phyloP scores from a whole-genome alignment of 2,797 vertebrate species.

The Notoglanidium macrostoma region DNA sequence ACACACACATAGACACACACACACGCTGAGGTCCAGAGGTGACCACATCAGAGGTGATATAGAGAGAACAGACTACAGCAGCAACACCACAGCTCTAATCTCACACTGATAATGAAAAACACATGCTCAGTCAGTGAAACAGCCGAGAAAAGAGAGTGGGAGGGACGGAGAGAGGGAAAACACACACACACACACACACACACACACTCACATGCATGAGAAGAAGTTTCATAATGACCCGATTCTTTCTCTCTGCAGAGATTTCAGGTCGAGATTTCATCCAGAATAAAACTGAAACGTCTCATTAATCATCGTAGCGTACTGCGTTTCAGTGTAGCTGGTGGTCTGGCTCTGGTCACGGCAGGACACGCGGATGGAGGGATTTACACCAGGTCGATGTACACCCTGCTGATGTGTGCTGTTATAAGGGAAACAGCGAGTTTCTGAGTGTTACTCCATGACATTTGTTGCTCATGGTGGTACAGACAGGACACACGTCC shows the following conservation, averaged over 20 bases:
- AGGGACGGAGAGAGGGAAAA: constrained; percentile 16
- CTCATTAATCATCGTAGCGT: not conserved
- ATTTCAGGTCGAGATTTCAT: constrained; percentile 11
- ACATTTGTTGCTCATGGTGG: not conserved
- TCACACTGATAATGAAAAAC: constrained; percentile 76
- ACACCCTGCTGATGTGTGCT: not conserved
- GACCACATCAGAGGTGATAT: constrained; percentile 40
- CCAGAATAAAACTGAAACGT: constrained; percentile 26
- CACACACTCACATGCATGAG: not conserved
- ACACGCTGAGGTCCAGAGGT: constrained; percentile 12
- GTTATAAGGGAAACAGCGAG: not conserved
- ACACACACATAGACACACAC: constrained; percentile 20
- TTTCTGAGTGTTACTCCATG: not conserved
- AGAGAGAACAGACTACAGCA: constrained; percentile 58
- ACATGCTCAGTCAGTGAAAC: constrained; percentile 67
- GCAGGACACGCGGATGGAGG: not conserved
- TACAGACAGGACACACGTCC: not conserved
- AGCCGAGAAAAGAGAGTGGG: constrained; percentile 37
- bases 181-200: not conserved
- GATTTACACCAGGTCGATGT: constrained; percentile 5
- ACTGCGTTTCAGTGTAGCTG: not conserved
- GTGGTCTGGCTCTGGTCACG: constrained; percentile 4
- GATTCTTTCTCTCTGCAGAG: constrained; percentile 3
- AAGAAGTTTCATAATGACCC: constrained; percentile 3
- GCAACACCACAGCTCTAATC: constrained; percentile 70